Percentiles rank a stretch among this genome's conserved stretches.
Evolutionary conservation across 2,888 invertebrate genomes (phyloP).

Genomic region (Acleris sparsana): DNA sequence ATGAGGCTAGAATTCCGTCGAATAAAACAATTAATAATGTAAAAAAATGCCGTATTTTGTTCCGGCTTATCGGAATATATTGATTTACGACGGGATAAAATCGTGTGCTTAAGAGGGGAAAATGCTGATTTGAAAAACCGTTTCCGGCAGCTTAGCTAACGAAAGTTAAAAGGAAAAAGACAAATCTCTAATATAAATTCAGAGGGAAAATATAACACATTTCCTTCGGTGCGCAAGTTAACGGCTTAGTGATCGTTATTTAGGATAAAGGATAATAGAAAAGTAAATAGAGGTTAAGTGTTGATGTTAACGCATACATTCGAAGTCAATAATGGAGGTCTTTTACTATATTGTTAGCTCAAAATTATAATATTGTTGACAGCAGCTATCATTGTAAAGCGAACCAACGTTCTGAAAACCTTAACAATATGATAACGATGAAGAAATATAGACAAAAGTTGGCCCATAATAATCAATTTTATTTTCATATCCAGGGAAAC

Average conservation of each 20-base stretch:
- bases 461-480: too few species aligned
- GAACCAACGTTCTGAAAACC: too few species aligned
- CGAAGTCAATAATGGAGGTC: neutral
- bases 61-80: constrained; percentile 5
- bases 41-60: too few species aligned
- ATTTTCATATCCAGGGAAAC: too few species aligned
- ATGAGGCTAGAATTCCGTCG: too few species aligned
- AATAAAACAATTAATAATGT: too few species aligned
- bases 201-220: constrained; percentile 28
- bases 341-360: too few species aligned
- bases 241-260: constrained; percentile 9
- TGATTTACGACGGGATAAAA: constrained; percentile 28
- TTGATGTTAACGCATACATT: constrained; percentile 9
- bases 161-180: constrained; percentile 35
- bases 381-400: too few species aligned
- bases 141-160: constrained; percentile 27
- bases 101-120: constrained; percentile 29
- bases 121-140: constrained; percentile 31
- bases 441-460: too few species aligned
- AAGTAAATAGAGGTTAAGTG: constrained; percentile 12
- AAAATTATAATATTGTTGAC: too few species aligned
- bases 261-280: constrained; percentile 19
- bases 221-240: constrained; percentile 6
- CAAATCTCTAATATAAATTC: constrained; percentile 32
- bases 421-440: too few species aligned